Base-by-base conservation (phyloP, 2,797 vertebrate genomes). In the Schizopygopsis malacanthus region DNA sequence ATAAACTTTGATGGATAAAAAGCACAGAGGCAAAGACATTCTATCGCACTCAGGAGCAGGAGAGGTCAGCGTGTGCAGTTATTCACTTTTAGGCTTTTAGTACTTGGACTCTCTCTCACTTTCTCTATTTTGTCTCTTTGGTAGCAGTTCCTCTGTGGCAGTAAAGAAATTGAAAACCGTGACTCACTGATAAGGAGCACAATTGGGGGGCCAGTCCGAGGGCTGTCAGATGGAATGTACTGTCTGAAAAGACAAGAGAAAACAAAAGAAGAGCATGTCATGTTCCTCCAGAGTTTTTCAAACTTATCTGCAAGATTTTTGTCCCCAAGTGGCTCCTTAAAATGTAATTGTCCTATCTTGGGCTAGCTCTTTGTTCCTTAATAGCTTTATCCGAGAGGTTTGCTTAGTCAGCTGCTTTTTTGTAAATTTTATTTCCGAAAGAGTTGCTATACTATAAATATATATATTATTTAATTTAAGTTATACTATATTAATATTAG, bases 1-100 rank as follows among this genome's bases (percentile, higher is more conserved):
- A 12, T 33, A 80, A 83, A 89, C 77, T 87, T 90, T 95, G 93
- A 95, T 94, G 91, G 93, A 95, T 94, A 94, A 91, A 93, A 92
- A 89, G 90, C 88, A 89, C 84, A 87, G 85, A 90, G 88, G 82
- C 65, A 2, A 6, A 93, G 91, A 91, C 91, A 86, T 91, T 93
- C 93, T 92, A 94, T 92, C 88, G 22, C 45, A 84, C 89, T 90
- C 43, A 7, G 11, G 87, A 63, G 85, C 87, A 87, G 65, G 84
- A 82, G 89, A 92, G 89, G 91, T 92, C 90, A 90, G 78, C 13
- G 84, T 89, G 82, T 85, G 87, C 88, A 89, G 81, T 81, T 69
- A 75, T 88, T 92, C 80, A 63, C 83, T 73, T 87, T 85, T 89
- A 79, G 78, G 71, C 70, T 82, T 37, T 80, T 80, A 79, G 73